These are phyloP conservation scores for Anthoptus insignis DNA, from an alignment of 2,888 invertebrate species.

Conservation along the genomic window DNA sequence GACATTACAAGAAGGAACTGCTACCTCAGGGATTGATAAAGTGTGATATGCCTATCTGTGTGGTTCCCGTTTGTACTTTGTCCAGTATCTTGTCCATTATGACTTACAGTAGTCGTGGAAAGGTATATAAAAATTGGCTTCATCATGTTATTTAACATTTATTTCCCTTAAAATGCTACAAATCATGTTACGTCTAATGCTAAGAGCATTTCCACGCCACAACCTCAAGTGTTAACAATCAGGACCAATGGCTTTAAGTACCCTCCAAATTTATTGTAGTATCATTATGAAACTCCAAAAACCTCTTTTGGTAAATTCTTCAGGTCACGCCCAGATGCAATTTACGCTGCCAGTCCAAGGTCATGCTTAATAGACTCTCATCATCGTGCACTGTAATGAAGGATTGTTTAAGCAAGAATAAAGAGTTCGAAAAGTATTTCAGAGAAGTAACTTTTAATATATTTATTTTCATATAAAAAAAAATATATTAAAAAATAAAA, in stretches of 20 bases:
- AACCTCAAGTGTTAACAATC: too few relatives aligned
- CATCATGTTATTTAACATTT: too few relatives aligned
- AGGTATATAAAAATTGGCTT: constrained; percentile 56
- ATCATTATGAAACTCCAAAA: too few relatives aligned
- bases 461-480: too few relatives aligned
- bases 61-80: constrained; percentile 64
- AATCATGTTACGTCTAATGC: too few relatives aligned
- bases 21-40: constrained; percentile 80
- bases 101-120: constrained; percentile 63
- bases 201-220: too few relatives aligned
- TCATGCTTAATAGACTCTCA: constrained; percentile 71
- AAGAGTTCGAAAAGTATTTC: constrained; percentile 69
- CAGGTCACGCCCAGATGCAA: constrained; percentile 65
- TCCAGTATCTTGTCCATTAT: constrained; percentile 62
- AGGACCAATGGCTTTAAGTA: too few relatives aligned
- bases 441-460: constrained; percentile 62
- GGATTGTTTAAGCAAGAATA: constrained; percentile 66
- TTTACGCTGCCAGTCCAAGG: constrained; percentile 74
- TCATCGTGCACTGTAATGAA: constrained; percentile 70
- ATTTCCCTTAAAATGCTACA: too few relatives aligned
- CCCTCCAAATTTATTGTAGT: too few relatives aligned
- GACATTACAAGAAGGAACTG: constrained; percentile 60
- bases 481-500: too few relatives aligned
- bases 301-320: too few relatives aligned
- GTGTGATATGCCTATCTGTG: constrained; percentile 69